Evolutionary conservation across 2,888 invertebrate species (phyloP), one percentile per base, ranked within the genome.

Genomic region (Homarus gammarus): DNA sequence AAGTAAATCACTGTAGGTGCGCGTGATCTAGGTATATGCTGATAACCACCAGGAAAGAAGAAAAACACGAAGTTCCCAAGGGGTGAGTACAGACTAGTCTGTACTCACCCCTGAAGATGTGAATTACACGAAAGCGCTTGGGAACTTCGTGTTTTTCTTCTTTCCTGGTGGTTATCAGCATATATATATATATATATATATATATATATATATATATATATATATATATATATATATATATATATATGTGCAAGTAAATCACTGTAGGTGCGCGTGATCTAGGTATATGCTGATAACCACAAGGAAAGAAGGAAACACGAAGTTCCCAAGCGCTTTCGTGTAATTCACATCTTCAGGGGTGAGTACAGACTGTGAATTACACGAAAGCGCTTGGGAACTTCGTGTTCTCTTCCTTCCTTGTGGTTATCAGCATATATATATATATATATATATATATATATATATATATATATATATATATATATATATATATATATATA

Each of bases 221-320:
- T 75, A 75, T 3, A 75, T 75, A 75, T 75, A 75, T 36, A 75
- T 36, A 38, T 44, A 77, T 77, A 38, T 77, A 77, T 38, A 77
- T 44, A 40, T 77, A 44, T 38, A 10, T 40, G 40, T 44, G 40
- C 38, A 40, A 10, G 40, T 77, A 40, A 77, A 40, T 77, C 40
- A 44, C 31, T 77, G 40, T 77, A 40, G 77, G 38, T 40, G 31
- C 77, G 40, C 77, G n/a, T n/a, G n/a, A 40, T 78, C 31, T 64
- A 31, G 64, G 44, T 44, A 44, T 44, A 44, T 44, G 44, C 38
- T 75, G 10, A 75, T 38, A 75, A 31, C 78, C 51, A 78, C 44
- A 75, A 38, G 75, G 36, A 36, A 36, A 75, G 18, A 70, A 15
- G 70, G 18, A 70, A 18, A 70, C 18, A 70, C 31, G 56, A 56